Conservation (phyloP, 2,113 vertebrate genomes). For the Haemorhous mexicanus region DNA sequence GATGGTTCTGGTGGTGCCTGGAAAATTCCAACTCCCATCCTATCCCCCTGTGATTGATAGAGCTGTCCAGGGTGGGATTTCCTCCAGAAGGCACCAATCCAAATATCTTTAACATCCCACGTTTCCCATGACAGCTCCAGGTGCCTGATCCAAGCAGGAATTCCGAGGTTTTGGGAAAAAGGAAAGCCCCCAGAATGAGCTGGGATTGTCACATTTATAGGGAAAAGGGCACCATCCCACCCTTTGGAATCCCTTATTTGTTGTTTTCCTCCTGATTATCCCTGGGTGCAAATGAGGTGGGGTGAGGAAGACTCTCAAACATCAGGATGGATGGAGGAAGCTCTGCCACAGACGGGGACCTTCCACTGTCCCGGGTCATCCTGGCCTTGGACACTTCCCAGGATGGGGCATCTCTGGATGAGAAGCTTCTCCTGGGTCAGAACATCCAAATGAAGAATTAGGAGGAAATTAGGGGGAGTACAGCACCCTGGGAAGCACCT, state of each 20-base stretch:
- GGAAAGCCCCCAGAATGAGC: background rate
- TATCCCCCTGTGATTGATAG: constrained; percentile 70
- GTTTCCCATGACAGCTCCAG: constrained; percentile 7
- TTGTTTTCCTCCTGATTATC: background rate
- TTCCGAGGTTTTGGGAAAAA: fast-evolving
- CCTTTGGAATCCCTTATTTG: background rate
- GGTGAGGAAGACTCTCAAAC: background rate
- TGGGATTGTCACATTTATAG: background rate
- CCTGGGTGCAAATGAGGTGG: background rate
- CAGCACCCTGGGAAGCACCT: background rate
- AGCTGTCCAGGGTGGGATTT: constrained; percentile 68
- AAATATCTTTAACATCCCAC: constrained; percentile 45
- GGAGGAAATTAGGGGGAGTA: background rate
- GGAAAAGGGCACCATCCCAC: background rate
- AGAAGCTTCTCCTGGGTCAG: background rate
- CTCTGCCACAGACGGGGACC: background rate
- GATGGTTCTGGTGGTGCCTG: constrained; percentile 46
- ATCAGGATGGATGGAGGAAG: background rate
- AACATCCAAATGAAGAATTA: background rate
- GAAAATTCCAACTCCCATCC: constrained; percentile 72
- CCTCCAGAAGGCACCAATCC: constrained; percentile 63
- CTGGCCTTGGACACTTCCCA: background rate
- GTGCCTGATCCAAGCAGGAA: constrained; percentile 52
- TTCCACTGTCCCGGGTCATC: background rate
- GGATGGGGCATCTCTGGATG: background rate